Evolutionary conservation across 2,888 invertebrate species (phyloP).

Genomic region (Dorcus hopei): DNA sequence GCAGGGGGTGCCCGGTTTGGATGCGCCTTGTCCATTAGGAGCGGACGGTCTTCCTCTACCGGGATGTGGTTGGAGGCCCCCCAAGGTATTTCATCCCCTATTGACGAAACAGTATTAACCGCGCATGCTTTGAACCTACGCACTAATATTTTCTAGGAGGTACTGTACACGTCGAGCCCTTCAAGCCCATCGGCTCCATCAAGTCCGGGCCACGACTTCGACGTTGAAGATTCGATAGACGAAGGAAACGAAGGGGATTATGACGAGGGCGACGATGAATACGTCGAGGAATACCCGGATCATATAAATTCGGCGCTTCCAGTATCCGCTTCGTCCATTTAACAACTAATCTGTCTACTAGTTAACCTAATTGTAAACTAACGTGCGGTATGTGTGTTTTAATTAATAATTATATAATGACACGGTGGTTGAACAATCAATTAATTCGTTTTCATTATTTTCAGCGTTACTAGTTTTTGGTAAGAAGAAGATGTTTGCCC

Average conservation of each 20-base stretch:
- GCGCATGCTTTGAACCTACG: background rate
- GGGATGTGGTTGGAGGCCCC: constrained; percentile 92
- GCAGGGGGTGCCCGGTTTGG: constrained; percentile 94
- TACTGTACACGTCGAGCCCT: constrained; percentile 25
- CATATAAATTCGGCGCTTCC: constrained; percentile 45
- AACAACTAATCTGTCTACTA: constrained; percentile 35
- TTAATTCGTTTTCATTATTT: no score
- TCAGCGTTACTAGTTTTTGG: no score
- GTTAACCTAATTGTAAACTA: background rate
- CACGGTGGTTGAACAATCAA: no score
- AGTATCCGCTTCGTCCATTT: constrained; percentile 42
- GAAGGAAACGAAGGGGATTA: constrained; percentile 46
- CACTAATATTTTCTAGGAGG: constrained; percentile 18
- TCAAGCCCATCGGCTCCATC: constrained; percentile 41
- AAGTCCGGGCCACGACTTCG: constrained; percentile 47
- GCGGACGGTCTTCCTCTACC: constrained; percentile 93
- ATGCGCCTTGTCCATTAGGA: constrained; percentile 98
- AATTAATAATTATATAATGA: no score
- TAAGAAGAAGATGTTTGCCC: no score
- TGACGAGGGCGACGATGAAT: constrained; percentile 56
- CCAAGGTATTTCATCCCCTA: constrained; percentile 60
- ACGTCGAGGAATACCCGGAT: constrained; percentile 61
- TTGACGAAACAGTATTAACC: background rate
- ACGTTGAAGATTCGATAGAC: constrained; percentile 51
- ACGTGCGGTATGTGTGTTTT: no score